Percentiles rank a stretch among this genome's conserved stretches.
phyloP scores from a whole-genome alignment of 1,140 invertebrate genomes.

The Cheumatopsyche charites region DNA sequence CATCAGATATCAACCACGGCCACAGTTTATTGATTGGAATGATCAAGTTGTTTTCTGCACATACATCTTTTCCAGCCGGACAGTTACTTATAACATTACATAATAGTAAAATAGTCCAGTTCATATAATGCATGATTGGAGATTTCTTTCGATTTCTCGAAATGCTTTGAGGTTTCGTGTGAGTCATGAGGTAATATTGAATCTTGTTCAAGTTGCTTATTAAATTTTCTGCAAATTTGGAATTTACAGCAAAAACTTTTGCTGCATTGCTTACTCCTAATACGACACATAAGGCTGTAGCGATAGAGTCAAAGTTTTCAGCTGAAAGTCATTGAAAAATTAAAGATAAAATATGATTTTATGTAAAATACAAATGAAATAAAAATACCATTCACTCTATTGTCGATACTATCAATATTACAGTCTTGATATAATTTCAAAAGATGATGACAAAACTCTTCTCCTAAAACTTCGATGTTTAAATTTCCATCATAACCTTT shows the following conservation, averaged over 20 bases:
- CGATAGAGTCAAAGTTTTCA: slow-evolving; percentile 27
- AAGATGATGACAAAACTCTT: slow-evolving; percentile 14
- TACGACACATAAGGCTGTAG: slow-evolving; percentile 36
- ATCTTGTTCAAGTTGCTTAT: slow-evolving; percentile 40
- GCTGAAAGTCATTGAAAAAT: slow-evolving; percentile 33
- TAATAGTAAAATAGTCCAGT: slow-evolving; percentile 39
- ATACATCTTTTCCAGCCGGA: slow-evolving; percentile 36
- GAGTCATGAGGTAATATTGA: slow-evolving; percentile 35
- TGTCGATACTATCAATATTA: slow-evolving; percentile 1
- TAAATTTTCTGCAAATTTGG: slow-evolving; percentile 33
- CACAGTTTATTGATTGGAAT: slow-evolving; percentile 45
- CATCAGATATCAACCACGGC: slow-evolving; percentile 41
- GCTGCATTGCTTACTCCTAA: slow-evolving; percentile 41
- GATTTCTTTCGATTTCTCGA: slow-evolving; percentile 32
- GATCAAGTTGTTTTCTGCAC: slow-evolving; percentile 36
- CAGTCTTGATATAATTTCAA: slow-evolving; percentile 15
- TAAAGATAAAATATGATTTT: slow-evolving; percentile 1
- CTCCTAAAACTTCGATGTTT: background rate
- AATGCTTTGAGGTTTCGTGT: slow-evolving; percentile 30
- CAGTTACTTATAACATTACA: slow-evolving; percentile 42
- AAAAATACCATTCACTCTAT: slow-evolving; percentile 6
- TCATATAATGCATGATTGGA: slow-evolving; percentile 35
- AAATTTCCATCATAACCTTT: background rate
- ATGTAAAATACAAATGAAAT: background rate
- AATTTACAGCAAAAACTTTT: slow-evolving; percentile 34